Base-by-base conservation (phyloP, 2,113 vertebrate genomes). In the Hirundichthys speculiger region DNA sequence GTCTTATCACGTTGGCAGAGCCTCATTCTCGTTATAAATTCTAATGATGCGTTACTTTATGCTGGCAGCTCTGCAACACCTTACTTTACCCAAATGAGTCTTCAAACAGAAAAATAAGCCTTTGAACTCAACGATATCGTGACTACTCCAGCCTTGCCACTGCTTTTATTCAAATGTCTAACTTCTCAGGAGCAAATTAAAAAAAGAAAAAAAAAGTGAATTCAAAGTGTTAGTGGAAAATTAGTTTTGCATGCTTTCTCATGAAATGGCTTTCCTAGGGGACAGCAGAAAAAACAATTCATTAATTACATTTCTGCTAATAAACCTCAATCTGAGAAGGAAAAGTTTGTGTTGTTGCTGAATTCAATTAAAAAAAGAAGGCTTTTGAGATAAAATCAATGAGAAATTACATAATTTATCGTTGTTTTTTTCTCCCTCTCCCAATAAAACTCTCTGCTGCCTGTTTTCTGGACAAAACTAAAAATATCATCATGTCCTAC, bases 81-180 rank as follows among this genome's bases (percentile, higher is more conserved):
- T 15, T 73, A 20, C n/a, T 57, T 51, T 60, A 10, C 14, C 20
- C 16, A 3, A 51, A 42, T 22, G 2, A 60, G 27, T 69, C 57
- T 68, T 80, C 80, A 82, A 75, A 75, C 61, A 67, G 40, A 41
- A 62, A 59, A 10, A 9, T 14, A 25, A 55, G 65, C 19, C 71
- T 89, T 84, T 82, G 75, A 88, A 80, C 64, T 71, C 49, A 0
- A 45, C 56, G 61, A 62, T 67, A 75, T 71, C 47, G 72, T 16
- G 42, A 42, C 34, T 27, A 58, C 42, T 66, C 69, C 48, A 46
- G 47, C 50, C 50, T 62, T 27, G 18, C 16, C 2, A 11, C 20
- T 4, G 53, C 62, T 77, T 82, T 82, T 57, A 82, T 80, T 68
- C 60, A 50, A 66, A 80, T 71, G 10, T 22, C 27, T 24, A 42